These are phyloP conservation scores for Hypomesus transpacificus DNA, from an alignment of 2,113 vertebrate species.

Conservation along the genomic window DNA sequence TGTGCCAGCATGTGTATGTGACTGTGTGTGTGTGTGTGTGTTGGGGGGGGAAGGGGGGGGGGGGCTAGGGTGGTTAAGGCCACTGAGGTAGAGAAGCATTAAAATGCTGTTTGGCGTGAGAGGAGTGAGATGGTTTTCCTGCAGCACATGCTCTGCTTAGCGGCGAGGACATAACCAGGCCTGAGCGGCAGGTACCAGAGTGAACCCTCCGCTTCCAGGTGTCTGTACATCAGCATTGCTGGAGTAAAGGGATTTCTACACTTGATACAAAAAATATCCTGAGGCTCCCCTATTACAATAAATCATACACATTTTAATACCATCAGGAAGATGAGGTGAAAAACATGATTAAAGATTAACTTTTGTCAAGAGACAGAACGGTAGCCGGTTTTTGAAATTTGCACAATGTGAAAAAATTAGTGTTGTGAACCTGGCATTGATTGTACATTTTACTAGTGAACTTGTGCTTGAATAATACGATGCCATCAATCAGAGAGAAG, in stretches of 20 bases:
- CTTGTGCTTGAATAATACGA: conserved; percentile 30
- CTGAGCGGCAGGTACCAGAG: too few species aligned
- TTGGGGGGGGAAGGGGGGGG: too few species aligned
- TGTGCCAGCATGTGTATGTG: not conserved
- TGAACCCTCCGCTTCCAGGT: not conserved
- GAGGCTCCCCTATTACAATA: too few species aligned
- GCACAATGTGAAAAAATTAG: conserved; percentile 12
- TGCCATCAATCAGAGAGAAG: conserved; percentile 27
- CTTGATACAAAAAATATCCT: not conserved
- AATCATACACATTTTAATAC: not conserved
- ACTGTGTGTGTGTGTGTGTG: not conserved
- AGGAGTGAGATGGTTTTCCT: not conserved
- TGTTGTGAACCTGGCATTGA: conserved; percentile 5
- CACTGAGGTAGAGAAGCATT: conserved; percentile 34
- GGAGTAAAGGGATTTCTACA: not conserved
- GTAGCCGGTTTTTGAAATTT: not conserved
- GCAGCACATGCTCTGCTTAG: not conserved
- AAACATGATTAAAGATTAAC: not conserved
- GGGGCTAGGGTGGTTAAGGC: not conserved
- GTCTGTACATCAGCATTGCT: not conserved
- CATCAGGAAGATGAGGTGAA: not conserved
- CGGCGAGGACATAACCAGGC: too few species aligned
- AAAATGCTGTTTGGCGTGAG: conserved; percentile 39
- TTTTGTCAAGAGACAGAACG: not conserved
- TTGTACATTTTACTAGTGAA: conserved; percentile 24